These are phyloP conservation scores for Brachionus calyciflorus DNA, from an alignment of 1,140 invertebrate species.

Conservation along the genomic window DNA sequence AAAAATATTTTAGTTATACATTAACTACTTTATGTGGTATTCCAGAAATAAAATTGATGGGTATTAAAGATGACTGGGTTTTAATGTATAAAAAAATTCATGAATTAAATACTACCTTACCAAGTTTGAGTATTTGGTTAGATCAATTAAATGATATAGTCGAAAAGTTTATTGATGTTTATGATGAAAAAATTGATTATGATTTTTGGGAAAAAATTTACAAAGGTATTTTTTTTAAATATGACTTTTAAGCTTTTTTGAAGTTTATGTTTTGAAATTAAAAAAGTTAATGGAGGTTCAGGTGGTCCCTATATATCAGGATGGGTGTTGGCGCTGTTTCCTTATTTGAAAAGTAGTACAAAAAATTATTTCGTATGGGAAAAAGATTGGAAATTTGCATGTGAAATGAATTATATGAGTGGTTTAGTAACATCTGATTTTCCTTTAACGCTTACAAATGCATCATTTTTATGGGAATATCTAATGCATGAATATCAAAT, in stretches of 20 bases:
- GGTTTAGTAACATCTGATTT: slow-evolving; percentile 1
- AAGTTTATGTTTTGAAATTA: neutral
- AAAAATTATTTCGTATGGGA: slow-evolving; percentile 46
- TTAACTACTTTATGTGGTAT: slow-evolving; percentile 38
- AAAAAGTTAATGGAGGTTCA: slow-evolving; percentile 36
- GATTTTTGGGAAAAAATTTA: slow-evolving; percentile 38
- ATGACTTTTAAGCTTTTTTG: neutral
- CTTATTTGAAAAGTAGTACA: slow-evolving; percentile 8
- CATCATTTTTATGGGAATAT: slow-evolving; percentile 24
- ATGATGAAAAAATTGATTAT: slow-evolving; percentile 10
- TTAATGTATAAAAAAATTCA: slow-evolving; percentile 18
- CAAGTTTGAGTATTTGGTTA: slow-evolving; percentile 21
- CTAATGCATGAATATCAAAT: neutral
- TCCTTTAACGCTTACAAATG: neutral
- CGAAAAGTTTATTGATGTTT: slow-evolving; percentile 27
- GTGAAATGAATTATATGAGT: neutral
- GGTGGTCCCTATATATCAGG: slow-evolving; percentile 37
- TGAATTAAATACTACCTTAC: slow-evolving; percentile 11
- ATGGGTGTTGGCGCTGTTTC: slow-evolving; percentile 24
- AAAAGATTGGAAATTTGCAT: slow-evolving; percentile 21
- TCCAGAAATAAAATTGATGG: slow-evolving; percentile 17
- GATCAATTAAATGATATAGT: slow-evolving; percentile 11
- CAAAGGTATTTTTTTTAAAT: neutral
- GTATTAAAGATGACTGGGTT: slow-evolving; percentile 20
- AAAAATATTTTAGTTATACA: slow-evolving; percentile 39